Evolutionary conservation across 2,113 vertebrate species (phyloP).

Genomic region (Dromaius novaehollandiae): DNA sequence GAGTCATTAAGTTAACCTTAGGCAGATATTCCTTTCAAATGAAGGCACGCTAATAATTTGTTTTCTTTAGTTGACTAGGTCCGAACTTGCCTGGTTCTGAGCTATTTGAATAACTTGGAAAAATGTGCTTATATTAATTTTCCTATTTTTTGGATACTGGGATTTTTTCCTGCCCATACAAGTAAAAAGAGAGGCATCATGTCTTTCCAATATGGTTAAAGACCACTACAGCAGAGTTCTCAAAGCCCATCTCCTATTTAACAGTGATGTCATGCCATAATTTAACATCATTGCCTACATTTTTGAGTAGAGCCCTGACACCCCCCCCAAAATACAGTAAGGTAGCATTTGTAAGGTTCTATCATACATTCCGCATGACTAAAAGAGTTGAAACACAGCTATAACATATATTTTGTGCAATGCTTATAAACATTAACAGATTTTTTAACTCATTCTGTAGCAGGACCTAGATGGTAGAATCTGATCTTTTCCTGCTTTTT

Average conservation of each 20-base stretch:
- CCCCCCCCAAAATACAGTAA: background rate
- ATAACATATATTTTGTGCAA: background rate
- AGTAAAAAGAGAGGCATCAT: background rate
- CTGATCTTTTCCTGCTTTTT: background rate
- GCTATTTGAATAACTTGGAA: background rate
- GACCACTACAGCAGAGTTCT: background rate
- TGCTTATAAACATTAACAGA: background rate
- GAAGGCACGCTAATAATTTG: rapidly evolving
- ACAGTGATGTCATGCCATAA: rapidly evolving
- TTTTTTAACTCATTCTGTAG: background rate
- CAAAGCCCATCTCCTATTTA: background rate
- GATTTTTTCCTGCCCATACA: background rate
- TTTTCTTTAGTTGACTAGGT: background rate
- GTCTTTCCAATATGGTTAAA: background rate
- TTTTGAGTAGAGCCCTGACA: too few species aligned
- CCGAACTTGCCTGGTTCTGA: background rate
- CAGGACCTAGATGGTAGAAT: background rate
- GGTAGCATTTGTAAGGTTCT: background rate
- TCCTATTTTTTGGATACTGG: rapidly evolving
- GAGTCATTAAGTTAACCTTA: background rate
- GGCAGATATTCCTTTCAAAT: background rate
- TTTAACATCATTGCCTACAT: too few species aligned
- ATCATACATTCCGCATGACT: background rate
- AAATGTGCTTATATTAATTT: background rate
- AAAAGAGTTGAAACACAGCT: background rate